Conservation (phyloP, 2,888 invertebrate genomes). For the Phymatocera aterrima region DNA sequence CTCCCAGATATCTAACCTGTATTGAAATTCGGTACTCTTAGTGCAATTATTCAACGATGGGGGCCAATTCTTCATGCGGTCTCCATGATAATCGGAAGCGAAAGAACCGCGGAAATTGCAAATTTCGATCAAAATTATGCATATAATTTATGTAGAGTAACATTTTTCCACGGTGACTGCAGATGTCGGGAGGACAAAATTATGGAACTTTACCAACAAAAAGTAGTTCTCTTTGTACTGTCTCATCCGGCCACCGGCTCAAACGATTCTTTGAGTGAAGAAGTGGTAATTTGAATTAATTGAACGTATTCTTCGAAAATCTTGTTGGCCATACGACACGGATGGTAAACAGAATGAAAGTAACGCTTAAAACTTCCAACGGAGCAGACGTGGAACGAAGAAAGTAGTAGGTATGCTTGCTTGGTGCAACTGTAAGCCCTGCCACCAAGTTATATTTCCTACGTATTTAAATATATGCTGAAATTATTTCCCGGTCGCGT, state of each 20-base stretch:
- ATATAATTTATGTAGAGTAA: too few species aligned
- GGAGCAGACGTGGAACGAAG: slow-evolving; percentile 29
- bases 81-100: neutral
- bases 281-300: neutral
- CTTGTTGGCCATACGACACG: slow-evolving; percentile 56
- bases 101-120: too few species aligned
- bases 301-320: slow-evolving; percentile 36
- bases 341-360: slow-evolving; percentile 63
- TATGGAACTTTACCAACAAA: too few species aligned
- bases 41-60: neutral
- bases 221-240: too few species aligned
- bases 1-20: slow-evolving; percentile 88
- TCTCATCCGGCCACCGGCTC: too few species aligned
- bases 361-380: slow-evolving; percentile 59
- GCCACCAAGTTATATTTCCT: too few species aligned
- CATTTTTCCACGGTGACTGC: too few species aligned
- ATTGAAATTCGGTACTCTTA: neutral
- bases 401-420: neutral
- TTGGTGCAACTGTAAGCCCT: neutral
- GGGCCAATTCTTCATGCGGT: neutral
- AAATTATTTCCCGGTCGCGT: too few species aligned
- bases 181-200: too few species aligned
- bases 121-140: too few species aligned
- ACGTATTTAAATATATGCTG: too few species aligned
- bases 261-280: too few species aligned